Percentiles rank a stretch among this genome's conserved stretches.
These are phyloP conservation scores for Axis porcinus DNA, from an alignment of 2,113 vertebrate species.

Conservation along the genomic window DNA sequence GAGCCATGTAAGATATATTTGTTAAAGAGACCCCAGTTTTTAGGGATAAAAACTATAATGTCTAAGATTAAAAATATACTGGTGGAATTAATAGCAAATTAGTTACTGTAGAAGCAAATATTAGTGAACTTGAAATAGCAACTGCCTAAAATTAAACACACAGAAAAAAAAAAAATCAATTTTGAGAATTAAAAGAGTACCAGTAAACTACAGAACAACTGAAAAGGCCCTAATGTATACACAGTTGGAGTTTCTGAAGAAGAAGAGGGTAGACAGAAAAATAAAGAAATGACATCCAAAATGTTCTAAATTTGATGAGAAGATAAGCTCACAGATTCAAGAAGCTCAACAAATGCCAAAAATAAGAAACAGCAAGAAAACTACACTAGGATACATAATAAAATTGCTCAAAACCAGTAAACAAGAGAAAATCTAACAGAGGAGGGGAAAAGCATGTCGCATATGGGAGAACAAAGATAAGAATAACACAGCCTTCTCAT, in stretches of 20 bases:
- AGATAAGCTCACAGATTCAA: neutral
- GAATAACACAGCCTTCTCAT: neutral
- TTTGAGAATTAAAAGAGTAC: neutral
- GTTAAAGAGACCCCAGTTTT: neutral
- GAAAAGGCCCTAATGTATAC: neutral
- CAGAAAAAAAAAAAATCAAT: neutral
- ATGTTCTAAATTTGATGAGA: neutral
- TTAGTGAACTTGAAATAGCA: neutral
- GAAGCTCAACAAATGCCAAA: neutral
- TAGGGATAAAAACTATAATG: neutral
- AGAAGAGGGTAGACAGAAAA: neutral
- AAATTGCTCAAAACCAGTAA: neutral
- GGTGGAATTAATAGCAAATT: neutral
- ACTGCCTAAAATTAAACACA: neutral
- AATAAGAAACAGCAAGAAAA: neutral
- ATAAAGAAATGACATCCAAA: neutral
- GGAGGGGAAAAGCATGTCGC: neutral
- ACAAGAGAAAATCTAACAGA: neutral
- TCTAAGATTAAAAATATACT: neutral
- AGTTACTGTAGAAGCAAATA: neutral
- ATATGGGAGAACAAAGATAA: neutral
- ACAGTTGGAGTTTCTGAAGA: neutral
- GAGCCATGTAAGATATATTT: neutral
- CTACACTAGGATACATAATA: neutral
- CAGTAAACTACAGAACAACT: neutral